Evolutionary conservation across 2,888 invertebrate species (phyloP), one percentile per base, ranked within the genome.

Genomic region (Latrodectus elegans): DNA sequence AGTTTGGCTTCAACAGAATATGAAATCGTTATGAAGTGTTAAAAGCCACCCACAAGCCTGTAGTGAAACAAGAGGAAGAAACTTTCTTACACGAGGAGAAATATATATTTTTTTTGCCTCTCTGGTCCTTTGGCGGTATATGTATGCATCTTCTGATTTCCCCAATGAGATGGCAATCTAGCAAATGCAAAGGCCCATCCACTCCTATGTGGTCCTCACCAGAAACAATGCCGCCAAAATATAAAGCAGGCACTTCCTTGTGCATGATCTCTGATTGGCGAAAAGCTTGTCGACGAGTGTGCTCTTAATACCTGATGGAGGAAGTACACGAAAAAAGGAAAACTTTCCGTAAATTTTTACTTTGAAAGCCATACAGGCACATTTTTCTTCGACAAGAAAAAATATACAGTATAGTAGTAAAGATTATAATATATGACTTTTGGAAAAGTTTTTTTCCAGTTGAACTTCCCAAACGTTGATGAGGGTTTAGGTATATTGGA

Each of bases 11-110:
- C 76, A 76, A 60, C 71, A 49, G 81, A 84, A 84, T 85, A 85
- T 85, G 79, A 80, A 85, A 85, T 75, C 79, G 79, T 85, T 85
- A 85, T 85, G 85, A 85, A 79, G 85, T 85, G 85, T 85, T 85
- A 85, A 85, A 80, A 85, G 85, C 85, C 70, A 70, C 60, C 68
- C 80, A 81, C 60, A 60, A 60, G 60, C 12, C 12, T 12, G 60
- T 60, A 60, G 60, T 15, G n/a, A 12, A 60, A 60, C 14, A 15
- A 60, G n/a, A n/a, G 12, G 60, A 60, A 60, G n/a, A n/a, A 60
- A 60, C 14, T 60, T 60, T 60, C 60, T 60, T 60, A 60, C 60
- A 60, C 60, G 60, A 12, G 15, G 38, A 70, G 26, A 70, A 70
- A 9, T 22, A 22, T 22, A 22, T 15, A 11, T n/a, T 9, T 60